phyloP scores from a whole-genome alignment of 2,113 vertebrate species.

The Oncorhynchus nerka region DNA sequence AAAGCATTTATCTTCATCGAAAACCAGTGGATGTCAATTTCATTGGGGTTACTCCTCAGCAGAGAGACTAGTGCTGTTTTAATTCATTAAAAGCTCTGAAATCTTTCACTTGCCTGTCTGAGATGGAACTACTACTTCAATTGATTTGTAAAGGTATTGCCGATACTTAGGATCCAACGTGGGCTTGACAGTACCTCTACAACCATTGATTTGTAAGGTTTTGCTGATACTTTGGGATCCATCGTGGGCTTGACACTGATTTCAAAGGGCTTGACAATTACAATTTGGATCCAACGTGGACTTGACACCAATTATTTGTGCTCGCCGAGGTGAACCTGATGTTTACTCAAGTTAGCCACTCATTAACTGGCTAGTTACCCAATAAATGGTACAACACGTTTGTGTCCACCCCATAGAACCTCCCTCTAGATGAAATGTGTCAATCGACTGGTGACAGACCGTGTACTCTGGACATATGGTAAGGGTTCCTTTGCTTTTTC shows the following conservation, averaged over 20 bases:
- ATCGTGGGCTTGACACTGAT: too few relatives aligned
- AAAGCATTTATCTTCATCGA: too few relatives aligned
- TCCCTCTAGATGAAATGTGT: not conserved
- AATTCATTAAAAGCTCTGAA: too few relatives aligned
- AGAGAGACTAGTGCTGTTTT: too few relatives aligned
- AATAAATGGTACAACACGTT: slow-evolving; percentile 8
- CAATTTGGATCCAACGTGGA: not conserved
- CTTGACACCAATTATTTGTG: not conserved
- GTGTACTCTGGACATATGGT: slow-evolving; percentile 6
- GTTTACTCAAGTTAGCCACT: slow-evolving; percentile 47
- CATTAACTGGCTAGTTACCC: slow-evolving; percentile 50
- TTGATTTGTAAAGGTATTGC: not conserved
- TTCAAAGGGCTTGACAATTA: not conserved
- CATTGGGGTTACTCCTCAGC: too few relatives aligned
- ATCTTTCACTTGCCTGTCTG: too few relatives aligned
- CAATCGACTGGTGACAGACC: not conserved
- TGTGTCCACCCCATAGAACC: not conserved
- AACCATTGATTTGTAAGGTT: not conserved
- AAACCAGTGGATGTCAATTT: too few relatives aligned
- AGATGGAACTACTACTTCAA: too few relatives aligned
- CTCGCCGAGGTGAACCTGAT: slow-evolving; percentile 45
- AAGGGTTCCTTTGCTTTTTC: not conserved
- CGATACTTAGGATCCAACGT: not conserved
- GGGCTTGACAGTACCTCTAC: too few relatives aligned
- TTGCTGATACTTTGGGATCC: not conserved